Evolutionary conservation across 2,113 vertebrate species (phyloP), one percentile per base, ranked within the genome.

Genomic region (Paedocypris sp.): DNA sequence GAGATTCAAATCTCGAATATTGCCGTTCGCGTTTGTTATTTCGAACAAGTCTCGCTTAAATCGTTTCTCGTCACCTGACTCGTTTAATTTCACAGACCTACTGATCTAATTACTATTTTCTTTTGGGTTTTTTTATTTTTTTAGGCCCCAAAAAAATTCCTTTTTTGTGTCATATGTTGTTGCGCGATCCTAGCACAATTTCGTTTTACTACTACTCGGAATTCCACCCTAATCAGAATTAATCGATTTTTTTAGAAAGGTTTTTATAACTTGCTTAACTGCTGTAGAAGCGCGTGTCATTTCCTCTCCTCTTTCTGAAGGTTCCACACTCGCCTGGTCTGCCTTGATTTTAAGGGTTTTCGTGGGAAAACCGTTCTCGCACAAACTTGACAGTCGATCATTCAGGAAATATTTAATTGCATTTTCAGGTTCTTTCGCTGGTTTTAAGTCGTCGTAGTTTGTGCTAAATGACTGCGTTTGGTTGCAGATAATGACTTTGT

Each of bases 271-370:
- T 75, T 33, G 49, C 62, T 33, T 63, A 59, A 71, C 66, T 73
- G 69, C 63, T 73, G 66, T 73, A 56, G 15, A 49, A 41, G 26
- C 32, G 18, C 15, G 51, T 46, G 13, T 68, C 64, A 68, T 71
- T 39, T 52, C 33, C n/a, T 13, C 39, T 26, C 35, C 36, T 15
- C 48, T 22, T 43, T 39, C 38, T 41, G 32, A 57, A 4, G 38
- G 26, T 57, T 58, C 6, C 22, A 22, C 20, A 12, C 12, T 16
- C 38, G 16, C 47, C 48, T 5, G 42, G 48, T 64, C 43, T 47
- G 25, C 23, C 35, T 47, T 62, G 28, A 43, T 13, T 51, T 13
- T 42, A 2, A 16, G 12, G 32, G 62, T 46, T 25, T 43, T 43
- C 7, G n/a, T 19, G 51, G 49, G 31, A 19, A 13, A 58, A 38